Evolutionary conservation across 2,113 vertebrate genomes (phyloP), one percentile per base, ranked within the genome.

Genomic region (Equus quagga): DNA sequence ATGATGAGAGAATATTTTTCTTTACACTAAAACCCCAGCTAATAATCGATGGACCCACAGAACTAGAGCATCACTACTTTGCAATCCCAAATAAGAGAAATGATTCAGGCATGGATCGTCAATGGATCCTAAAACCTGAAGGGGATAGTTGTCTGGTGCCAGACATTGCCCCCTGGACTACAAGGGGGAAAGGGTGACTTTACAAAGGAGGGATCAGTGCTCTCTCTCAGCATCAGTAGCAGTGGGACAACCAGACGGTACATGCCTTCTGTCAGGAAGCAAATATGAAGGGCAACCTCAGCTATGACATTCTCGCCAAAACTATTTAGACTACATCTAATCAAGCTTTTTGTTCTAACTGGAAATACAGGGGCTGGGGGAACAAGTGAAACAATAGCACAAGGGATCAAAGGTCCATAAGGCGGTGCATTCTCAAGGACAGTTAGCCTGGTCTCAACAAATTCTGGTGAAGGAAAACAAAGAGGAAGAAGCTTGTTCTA

Each of bases 31-130:
- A 96, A 89, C 3, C 28, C 17, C 26, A 83, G 19, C 36, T 94
- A 60, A 85, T 69, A 96, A 72, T 70, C 82, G 26, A 46, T 36
- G 41, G 54, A 28, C 46, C 83, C 51, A 72, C 5, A 58, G 56
- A 92, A 85, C 85, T 83, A 80, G 51, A 89, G 81, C 89, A 81
- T 69, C 23, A 89, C 49, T 85, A 18, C 24, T 80, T 85, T 85
- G 19, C 44, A 65, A 56, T 31, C 21, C 41, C 46, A 60, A 54
- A 49, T 75, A 89, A 85, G 73, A 85, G 31, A 80, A 97, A 46
- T 21, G 41, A 89, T 85, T n/a, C 49, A 56, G 23, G 10, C 18
- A 23, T 26, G n/a, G 60, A 28, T 60, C 58, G 75, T 44, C 8
- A 3, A n/a, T 69, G 11, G 21, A 56, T 62, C 58, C 24, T 64